phyloP scores from a whole-genome alignment of 2,888 invertebrate genomes.

The Acleris holmiana region DNA sequence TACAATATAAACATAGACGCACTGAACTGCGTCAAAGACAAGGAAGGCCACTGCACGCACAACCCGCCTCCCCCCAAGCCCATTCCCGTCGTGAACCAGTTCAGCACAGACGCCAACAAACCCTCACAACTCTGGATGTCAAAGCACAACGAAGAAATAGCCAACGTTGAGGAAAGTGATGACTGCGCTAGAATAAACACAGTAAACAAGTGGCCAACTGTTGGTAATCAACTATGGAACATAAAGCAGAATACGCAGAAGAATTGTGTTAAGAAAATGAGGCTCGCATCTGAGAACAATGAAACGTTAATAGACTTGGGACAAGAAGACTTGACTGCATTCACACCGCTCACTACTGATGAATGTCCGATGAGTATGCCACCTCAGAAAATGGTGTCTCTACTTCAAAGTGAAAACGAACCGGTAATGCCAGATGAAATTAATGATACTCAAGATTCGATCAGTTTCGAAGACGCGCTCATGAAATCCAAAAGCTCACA shows the following conservation, averaged over 20 bases:
- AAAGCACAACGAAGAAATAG: conserved; percentile 50
- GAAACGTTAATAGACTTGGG: conserved; percentile 58
- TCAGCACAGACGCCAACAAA: conserved; percentile 45
- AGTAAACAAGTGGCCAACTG: conserved; percentile 67
- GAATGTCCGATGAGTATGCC: conserved; percentile 40
- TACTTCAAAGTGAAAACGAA: conserved; percentile 25
- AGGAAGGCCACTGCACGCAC: conserved; percentile 69
- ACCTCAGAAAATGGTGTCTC: conserved; percentile 30
- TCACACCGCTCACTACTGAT: conserved; percentile 40
- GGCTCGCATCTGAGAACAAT: conserved; percentile 56
- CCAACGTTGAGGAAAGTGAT: conserved; percentile 54
- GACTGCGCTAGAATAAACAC: conserved; percentile 69
- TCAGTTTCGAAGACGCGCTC: conserved; percentile 25
- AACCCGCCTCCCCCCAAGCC: conserved; percentile 52
- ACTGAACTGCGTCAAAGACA: conserved; percentile 69
- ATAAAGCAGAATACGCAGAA: conserved; percentile 57
- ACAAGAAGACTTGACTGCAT: conserved; percentile 56
- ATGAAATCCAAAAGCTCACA: conserved; percentile 53
- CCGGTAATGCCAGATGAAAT: conserved; percentile 36
- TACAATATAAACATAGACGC: conserved; percentile 72
- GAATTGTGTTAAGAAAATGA: conserved; percentile 61
- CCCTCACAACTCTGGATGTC: conserved; percentile 47
- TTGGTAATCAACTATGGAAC: conserved; percentile 66
- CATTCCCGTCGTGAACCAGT: conserved; percentile 36
- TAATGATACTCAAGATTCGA: conserved; percentile 34